Evolutionary conservation across 2,888 invertebrate species (phyloP), one percentile per base, ranked within the genome.

Genomic region (Lapara coniferarum): DNA sequence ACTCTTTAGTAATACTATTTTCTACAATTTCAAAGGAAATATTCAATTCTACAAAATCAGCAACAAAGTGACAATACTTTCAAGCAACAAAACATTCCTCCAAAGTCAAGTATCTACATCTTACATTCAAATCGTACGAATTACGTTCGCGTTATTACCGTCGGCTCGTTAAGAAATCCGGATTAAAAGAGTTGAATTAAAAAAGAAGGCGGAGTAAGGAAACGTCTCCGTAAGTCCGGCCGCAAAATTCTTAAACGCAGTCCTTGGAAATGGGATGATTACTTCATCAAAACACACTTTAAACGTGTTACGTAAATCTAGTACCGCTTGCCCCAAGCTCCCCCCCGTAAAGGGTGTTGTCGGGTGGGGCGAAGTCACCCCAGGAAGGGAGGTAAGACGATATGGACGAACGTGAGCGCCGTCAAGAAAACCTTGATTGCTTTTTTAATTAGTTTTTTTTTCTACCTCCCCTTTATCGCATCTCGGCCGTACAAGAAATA

Each of bases 361-460:
- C 76, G 76, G 71, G 79, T 73, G 77, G 76, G 71, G 81, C 84
- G 82, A 81, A 80, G 76, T 77, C 80, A 82, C 85, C 89, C 87
- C 88, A 82, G 87, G 86, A 86, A 86, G 87, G 92, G 91, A 90
- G 92, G 93, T 92, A 93, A 93, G 93, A 93, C 93, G 93, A 93
- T 93, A 93, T 93, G 92, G 93, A 91, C 92, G 93, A 93, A 93
- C 93, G 93, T 93, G 93, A 93, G 92, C 92, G 91, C 92, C 93
- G 93, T 93, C 93, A 93, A 93, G 93, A 93, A 93, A 93, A 93
- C 93, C 93, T 92, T 93, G 93, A 93, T 93, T 93, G 93, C 93
- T 93, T 93, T 93, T 93, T 93, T 93, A 93, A 93, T 93, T 93
- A 93, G 93, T 93, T 90, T 90, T 90, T 25, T 92, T 69, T 91